Evolutionary conservation across 2,113 vertebrate genomes (phyloP).

Genomic region (Oncorhynchus mykiss): DNA sequence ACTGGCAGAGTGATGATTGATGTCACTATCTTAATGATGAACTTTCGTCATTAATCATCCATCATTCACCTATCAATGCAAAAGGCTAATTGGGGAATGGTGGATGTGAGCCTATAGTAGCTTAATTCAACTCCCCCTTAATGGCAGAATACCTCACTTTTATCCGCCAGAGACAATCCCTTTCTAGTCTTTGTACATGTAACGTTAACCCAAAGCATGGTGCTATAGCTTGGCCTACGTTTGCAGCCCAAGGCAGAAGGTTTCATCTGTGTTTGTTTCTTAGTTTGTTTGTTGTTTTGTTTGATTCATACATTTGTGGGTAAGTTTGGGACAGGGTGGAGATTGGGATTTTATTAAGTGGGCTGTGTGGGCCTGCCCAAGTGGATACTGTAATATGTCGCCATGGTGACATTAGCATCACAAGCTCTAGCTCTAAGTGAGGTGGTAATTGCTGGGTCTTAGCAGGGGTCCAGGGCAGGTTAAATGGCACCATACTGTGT

Average conservation of each 20-base stretch:
- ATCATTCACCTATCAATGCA: not conserved
- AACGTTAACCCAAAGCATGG: no score
- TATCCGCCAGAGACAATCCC: not conserved
- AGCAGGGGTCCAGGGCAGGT: slow-evolving; percentile 29
- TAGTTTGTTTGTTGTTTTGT: not conserved
- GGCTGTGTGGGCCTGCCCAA: not conserved
- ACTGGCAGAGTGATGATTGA: slow-evolving; percentile 39
- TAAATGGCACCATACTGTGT: slow-evolving; percentile 14
- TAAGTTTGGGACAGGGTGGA: not conserved
- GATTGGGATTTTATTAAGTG: not conserved
- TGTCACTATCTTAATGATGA: slow-evolving; percentile 40
- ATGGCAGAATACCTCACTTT: not conserved
- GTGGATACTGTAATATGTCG: slow-evolving; percentile 33
- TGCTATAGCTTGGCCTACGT: not conserved
- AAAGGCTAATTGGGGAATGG: not conserved
- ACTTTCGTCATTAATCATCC: slow-evolving; percentile 2
- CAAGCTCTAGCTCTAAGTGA: not conserved
- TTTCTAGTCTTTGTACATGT: slow-evolving; percentile 1
- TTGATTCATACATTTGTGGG: not conserved
- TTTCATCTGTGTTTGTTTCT: not conserved
- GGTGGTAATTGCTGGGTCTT: slow-evolving; percentile 32
- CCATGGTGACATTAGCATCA: slow-evolving; percentile 22
- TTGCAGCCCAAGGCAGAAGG: not conserved
- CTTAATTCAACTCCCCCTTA: no score
- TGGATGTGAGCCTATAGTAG: not conserved